Percentiles rank a stretch among this genome's conserved stretches.
Conservation (phyloP, 2,888 invertebrate species). For the Leptinotarsa haldemani region DNA sequence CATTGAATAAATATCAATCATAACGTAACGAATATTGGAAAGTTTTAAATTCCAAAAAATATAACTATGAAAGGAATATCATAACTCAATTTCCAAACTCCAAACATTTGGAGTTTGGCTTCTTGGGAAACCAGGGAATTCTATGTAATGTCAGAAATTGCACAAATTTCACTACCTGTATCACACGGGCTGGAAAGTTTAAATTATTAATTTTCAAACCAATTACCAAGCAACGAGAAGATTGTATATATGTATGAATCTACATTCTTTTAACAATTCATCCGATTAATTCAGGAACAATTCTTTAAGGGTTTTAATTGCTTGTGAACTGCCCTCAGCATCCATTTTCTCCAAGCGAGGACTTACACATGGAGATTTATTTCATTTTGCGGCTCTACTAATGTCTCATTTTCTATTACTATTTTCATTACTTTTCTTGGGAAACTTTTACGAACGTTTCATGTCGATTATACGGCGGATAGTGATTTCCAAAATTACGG, state of each 20-base stretch:
- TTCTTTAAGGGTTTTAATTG: neutral
- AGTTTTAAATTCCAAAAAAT: no score
- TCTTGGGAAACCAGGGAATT: neutral
- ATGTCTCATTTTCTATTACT: neutral
- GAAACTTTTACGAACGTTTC: neutral
- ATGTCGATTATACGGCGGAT: neutral
- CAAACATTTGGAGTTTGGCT: no score
- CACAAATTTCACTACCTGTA: constrained; percentile 1
- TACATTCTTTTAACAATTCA: neutral
- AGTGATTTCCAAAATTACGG: neutral
- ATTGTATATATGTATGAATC: neutral
- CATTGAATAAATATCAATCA: no score
- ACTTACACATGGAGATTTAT: neutral
- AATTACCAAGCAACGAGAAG: neutral
- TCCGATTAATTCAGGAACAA: neutral
- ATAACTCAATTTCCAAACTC: no score
- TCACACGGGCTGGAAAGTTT: neutral
- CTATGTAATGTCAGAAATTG: neutral
- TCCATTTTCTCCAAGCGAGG: neutral
- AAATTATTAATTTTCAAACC: neutral
- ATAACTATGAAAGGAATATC: no score
- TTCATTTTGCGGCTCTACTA: neutral
- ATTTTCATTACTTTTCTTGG: neutral
- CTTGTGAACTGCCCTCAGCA: neutral
- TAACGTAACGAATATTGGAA: no score